Base-by-base conservation (phyloP, 2,888 invertebrate species). In the Drosophila seclusa region DNA sequence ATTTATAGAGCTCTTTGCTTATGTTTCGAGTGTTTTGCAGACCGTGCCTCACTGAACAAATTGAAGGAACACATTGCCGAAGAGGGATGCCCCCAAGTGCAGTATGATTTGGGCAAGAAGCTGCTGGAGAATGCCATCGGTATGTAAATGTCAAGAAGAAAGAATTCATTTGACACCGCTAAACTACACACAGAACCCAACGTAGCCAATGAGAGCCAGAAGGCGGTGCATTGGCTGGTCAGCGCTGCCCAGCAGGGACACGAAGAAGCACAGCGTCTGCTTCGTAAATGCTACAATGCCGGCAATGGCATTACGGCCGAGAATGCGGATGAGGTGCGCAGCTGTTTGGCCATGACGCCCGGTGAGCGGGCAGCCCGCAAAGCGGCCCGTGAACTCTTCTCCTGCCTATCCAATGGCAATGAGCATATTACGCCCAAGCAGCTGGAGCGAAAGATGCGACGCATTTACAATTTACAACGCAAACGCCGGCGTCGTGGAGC, bases 191-290 rank as follows among this genome's bases (percentile, higher is more conserved):
- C 49, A 93, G 93, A 92, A 52, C 82, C 90, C 53, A 90, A 90
- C 69, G 80, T 90, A 61, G 76, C 87, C 27, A 76, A 90, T 18
- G 82, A 91, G 7, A 96, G 96, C 73, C 95, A 96, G 79, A 95
- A 97, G 78, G 98, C 98, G 0, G 95, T 98, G 58, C 96, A 97
- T 89, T 98, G 98, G 98, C 93, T 98, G 55, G 96, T 98, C n/a
- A 96, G 97, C 93, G 98, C 98, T 3, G 98, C 98, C 0, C 97
- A 97, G 89, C 98, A 98, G 92, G 98, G 98, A 0, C 97, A 98
- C 87, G 95, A 96, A 50, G 97, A 98, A 91, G 98, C 98, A 0
- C 96, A 97, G 40, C 95, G 95, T 71, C 94, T 98, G 89, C 94
- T 99, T 2, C 85, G 85, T 3, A 91, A 93, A 50, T 93, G 93